Conservation (phyloP, 2,113 vertebrate genomes). For the Cyprinodon brontotheroides region DNA sequence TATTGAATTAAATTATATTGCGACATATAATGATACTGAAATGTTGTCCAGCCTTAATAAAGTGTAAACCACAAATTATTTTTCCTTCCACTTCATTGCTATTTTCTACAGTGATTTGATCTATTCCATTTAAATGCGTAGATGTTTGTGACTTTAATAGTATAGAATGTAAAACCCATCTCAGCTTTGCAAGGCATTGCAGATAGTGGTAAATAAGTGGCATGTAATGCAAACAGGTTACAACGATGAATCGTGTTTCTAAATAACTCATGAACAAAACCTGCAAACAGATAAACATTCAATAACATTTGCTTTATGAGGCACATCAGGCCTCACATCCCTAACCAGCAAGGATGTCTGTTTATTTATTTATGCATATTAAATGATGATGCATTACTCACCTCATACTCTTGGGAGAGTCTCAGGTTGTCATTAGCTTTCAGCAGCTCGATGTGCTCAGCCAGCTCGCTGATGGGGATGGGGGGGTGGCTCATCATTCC, state of each 20-base stretch:
- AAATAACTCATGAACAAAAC: constrained; percentile 67
- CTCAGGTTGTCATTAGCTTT: constrained; percentile 98
- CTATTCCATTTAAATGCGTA: neutral
- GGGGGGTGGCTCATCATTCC: constrained; percentile 96
- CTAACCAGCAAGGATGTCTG: constrained; percentile 26
- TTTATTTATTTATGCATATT: constrained; percentile 22
- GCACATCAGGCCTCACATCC: constrained; percentile 42
- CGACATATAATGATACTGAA: no score
- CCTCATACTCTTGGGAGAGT: constrained; percentile 98
- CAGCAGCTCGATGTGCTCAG: constrained; percentile 94
- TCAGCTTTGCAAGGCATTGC: constrained; percentile 10
- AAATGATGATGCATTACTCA: constrained; percentile 65
- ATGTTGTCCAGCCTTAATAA: neutral
- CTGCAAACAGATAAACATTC: constrained; percentile 40
- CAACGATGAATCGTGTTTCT: constrained; percentile 51
- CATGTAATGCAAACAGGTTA: constrained; percentile 37
- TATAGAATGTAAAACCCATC: neutral
- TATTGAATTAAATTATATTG: no score
- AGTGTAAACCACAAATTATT: neutral
- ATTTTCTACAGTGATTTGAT: neutral
- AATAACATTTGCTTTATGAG: constrained; percentile 56
- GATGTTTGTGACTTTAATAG: neutral
- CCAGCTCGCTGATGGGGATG: constrained; percentile 91
- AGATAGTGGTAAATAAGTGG: constrained; percentile 51
- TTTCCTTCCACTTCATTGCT: neutral